Evolutionary conservation across 1,140 invertebrate species (phyloP), one percentile per base, ranked within the genome.

Genomic region (Zaprionus taronus): DNA sequence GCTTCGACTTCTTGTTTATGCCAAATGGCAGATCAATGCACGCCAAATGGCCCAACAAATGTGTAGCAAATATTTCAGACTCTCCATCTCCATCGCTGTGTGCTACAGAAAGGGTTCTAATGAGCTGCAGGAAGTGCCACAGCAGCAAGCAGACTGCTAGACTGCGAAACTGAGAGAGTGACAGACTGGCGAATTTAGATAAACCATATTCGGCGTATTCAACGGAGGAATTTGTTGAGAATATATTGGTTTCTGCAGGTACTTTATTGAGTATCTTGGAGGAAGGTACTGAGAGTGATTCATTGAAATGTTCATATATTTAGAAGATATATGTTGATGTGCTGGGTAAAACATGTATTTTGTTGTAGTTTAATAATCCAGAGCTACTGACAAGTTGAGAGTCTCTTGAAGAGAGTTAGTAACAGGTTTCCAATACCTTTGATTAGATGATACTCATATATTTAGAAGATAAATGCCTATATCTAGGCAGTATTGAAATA

Each of bases 21-120:
- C 60, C 67, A 70, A 64, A 64, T 76, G 60, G 72, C 62, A 72
- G 73, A 76, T 61, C 73, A 76, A 65, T 76, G 61, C 71, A 72
- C 73, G 73, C 47, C 44, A 76, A 76, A 76, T 76, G 55, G 73
- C 73, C 73, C 68, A 76, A 72, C 68, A 76, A 76, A 76, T 76
- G 73, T 61, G 73, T 61, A 38, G 61, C 68, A 72, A 72, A 65
- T 76, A 60, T 41, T 71, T 60, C 68, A 75, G 60, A 34, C 28
- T 15, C 24, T 56, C 12, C 26, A 26, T 24, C 24, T 15, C 5
- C n/a, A 31, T 31, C 28, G 28, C 28, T 31, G 28, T 31, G 28
- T 31, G 6, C 28, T 6, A 12, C 49, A 22, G 41, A 62, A 63
- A 55, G 72, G 51, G 31, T 56, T 70, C 47, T 75, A 71, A 75